phyloP scores from a whole-genome alignment of 2,888 invertebrate genomes.

The Caenorhabditis sinica region DNA sequence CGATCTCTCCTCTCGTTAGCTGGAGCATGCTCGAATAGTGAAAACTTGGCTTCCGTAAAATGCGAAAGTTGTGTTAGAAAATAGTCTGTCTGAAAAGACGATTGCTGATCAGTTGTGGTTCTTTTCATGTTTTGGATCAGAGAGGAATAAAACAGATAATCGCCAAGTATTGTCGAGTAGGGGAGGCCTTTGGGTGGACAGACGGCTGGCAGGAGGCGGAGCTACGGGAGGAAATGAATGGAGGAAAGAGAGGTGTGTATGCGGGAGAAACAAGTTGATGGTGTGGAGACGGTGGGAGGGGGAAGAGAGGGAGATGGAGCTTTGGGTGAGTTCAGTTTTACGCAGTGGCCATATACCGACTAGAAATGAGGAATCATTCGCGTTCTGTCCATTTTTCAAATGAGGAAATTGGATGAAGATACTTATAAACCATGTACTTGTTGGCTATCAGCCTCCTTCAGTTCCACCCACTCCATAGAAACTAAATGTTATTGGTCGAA shows the following conservation, averaged over 20 bases:
- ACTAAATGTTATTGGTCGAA: neutral
- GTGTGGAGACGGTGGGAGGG: neutral
- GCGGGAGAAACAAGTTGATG: neutral
- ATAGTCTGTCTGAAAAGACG: slow-evolving; percentile 62
- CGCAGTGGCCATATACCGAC: too few relatives aligned
- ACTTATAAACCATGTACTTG: too few relatives aligned
- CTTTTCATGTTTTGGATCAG: slow-evolving; percentile 25
- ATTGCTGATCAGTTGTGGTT: slow-evolving; percentile 50
- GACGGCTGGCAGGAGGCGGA: slow-evolving; percentile 10
- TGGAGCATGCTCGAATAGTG: slow-evolving; percentile 68
- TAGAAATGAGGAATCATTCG: too few relatives aligned
- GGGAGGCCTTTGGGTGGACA: neutral
- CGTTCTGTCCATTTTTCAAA: too few relatives aligned
- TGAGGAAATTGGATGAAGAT: too few relatives aligned
- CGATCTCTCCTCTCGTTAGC: slow-evolving; percentile 53
- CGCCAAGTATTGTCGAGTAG: neutral
- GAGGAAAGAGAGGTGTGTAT: neutral
- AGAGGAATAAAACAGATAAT: neutral
- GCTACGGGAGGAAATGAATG: neutral
- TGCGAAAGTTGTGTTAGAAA: slow-evolving; percentile 64
- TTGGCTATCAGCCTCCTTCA: too few relatives aligned
- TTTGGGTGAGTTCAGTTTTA: too few relatives aligned
- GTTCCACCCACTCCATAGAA: neutral
- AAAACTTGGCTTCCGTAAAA: slow-evolving; percentile 58
- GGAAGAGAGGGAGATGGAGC: neutral